These are phyloP conservation scores for Girardia tigrina DNA, from an alignment of 2,888 invertebrate species.

Conservation along the genomic window DNA sequence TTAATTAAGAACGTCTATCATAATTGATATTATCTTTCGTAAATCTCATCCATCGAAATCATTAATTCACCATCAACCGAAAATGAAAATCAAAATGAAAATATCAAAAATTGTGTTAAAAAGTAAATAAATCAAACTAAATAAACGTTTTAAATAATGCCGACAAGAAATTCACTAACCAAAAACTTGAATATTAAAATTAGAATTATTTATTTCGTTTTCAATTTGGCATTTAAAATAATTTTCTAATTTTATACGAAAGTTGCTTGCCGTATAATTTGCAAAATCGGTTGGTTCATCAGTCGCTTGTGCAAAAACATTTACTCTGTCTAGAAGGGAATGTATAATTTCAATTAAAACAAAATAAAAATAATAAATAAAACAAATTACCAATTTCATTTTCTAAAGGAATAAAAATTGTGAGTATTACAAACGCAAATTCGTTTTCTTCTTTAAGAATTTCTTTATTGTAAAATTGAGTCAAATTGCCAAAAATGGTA, in stretches of 20 bases:
- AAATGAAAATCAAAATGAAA: no score
- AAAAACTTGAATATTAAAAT: background rate
- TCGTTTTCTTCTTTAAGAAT: background rate
- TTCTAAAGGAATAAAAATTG: background rate
- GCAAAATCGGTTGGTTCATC: background rate
- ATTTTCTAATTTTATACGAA: background rate
- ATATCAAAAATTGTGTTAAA: no score
- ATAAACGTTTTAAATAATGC: no score
- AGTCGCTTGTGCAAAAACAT: background rate
- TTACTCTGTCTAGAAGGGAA: background rate
- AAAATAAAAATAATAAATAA: background rate
- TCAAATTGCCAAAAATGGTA: background rate
- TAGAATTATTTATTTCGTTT: background rate
- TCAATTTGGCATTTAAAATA: background rate
- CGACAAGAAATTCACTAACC: background rate
- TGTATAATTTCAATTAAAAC: background rate
- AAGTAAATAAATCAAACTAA: no score
- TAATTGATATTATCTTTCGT: no score
- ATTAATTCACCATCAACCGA: no score
- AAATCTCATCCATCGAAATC: no score
- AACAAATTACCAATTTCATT: background rate
- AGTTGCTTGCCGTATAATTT: background rate
- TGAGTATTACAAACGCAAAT: background rate
- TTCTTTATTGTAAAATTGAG: background rate
- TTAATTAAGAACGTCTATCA: no score